These are phyloP conservation scores for Linurgus olivaceus DNA, from an alignment of 2,797 vertebrate species.

Conservation along the genomic window DNA sequence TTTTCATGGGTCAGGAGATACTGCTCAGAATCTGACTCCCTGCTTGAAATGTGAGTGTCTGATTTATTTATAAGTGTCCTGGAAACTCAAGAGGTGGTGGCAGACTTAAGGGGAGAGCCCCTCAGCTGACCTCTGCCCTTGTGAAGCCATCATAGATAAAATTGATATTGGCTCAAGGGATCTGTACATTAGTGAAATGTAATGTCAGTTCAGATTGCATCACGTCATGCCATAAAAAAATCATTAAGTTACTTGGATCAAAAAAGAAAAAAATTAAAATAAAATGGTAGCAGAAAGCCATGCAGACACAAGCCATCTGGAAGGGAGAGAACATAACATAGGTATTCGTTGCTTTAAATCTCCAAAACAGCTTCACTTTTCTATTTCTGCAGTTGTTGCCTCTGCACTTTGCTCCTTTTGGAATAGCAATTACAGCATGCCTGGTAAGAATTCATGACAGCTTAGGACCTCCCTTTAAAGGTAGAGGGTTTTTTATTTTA, in stretches of 20 bases:
- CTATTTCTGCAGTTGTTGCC: not conserved
- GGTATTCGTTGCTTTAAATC: slow-evolving; percentile 24
- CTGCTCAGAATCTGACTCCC: not conserved
- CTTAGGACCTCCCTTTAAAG: not conserved
- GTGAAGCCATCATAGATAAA: slow-evolving; percentile 1
- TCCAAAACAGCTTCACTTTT: not conserved
- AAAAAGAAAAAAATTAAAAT: not conserved
- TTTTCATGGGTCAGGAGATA: not conserved
- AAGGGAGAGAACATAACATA: not conserved
- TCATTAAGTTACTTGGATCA: slow-evolving; percentile 32
- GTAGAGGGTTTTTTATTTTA: not conserved
- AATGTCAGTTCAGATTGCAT: slow-evolving; percentile 35
- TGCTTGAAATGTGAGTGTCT: not conserved
- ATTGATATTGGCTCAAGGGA: slow-evolving; percentile 41
- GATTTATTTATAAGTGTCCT: not conserved
- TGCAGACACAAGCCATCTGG: not conserved
- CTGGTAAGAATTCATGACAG: slow-evolving; percentile 27
- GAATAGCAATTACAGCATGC: not conserved
- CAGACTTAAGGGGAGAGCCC: not conserved
- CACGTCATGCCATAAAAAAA: not conserved
- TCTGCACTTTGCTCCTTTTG: slow-evolving; percentile 4
- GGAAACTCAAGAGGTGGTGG: not conserved
- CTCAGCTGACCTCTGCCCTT: not conserved
- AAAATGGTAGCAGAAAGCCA: not conserved
- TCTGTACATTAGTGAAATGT: slow-evolving; percentile 43